Evolutionary conservation across 2,113 vertebrate species (phyloP).

Genomic region (Dipodomys spectabilis): DNA sequence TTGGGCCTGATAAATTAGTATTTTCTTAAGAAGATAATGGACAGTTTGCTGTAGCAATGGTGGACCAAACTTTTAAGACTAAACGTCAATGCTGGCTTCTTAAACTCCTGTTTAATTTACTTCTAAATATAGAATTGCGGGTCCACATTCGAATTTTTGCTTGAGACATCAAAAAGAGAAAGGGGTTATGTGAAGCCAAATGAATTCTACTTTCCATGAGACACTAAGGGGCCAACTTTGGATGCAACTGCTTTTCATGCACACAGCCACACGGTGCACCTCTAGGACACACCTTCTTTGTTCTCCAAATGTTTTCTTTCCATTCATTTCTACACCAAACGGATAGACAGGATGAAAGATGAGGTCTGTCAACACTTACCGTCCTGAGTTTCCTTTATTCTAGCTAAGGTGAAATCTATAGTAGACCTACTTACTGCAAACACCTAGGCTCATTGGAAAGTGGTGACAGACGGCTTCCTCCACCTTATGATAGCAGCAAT

Average conservation of each 20-base stretch:
- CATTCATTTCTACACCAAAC: neutral
- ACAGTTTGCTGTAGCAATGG: slow-evolving; percentile 64
- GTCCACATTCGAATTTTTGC: slow-evolving; percentile 19
- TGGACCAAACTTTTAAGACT: slow-evolving; percentile 66
- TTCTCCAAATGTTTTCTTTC: neutral
- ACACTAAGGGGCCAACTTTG: neutral
- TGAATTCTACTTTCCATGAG: neutral
- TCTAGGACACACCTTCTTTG: neutral
- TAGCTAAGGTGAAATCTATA: neutral
- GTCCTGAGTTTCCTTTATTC: neutral
- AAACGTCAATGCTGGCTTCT: slow-evolving; percentile 60
- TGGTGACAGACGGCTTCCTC: neutral
- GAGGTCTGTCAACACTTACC: neutral
- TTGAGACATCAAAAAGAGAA: slow-evolving; percentile 34
- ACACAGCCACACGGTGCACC: no score
- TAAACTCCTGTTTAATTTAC: slow-evolving; percentile 63
- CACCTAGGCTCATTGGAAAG: neutral
- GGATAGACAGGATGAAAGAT: neutral
- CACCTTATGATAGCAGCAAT: neutral
- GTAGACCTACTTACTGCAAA: neutral
- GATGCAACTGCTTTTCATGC: neutral
- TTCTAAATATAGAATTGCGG: slow-evolving; percentile 66
- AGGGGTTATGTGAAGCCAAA: slow-evolving; percentile 39
- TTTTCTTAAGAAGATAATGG: slow-evolving; percentile 81
- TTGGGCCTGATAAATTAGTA: slow-evolving; percentile 78